phyloP scores from a whole-genome alignment of 2,113 vertebrate genomes.

The Antigone vipio region DNA sequence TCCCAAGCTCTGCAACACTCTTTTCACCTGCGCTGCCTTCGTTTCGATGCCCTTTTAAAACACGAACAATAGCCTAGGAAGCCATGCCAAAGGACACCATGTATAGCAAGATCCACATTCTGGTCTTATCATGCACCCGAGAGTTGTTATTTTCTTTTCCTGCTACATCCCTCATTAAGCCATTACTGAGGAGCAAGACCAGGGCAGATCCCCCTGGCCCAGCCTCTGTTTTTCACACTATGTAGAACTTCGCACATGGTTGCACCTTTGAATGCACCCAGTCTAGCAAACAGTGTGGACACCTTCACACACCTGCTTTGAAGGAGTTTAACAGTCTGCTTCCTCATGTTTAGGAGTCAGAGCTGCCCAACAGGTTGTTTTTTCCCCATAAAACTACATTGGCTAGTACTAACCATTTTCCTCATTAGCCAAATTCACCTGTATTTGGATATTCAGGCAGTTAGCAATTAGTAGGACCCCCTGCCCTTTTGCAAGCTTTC shows the following conservation, averaged over 20 bases:
- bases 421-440: background rate
- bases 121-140: background rate
- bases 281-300: background rate
- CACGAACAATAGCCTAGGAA: background rate
- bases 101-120: accelerated
- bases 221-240: background rate
- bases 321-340: background rate
- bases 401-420: background rate
- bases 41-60: background rate
- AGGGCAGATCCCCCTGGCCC: background rate
- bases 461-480: background rate
- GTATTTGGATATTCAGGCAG: background rate
- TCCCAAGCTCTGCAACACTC: background rate
- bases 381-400: background rate
- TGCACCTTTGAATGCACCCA: background rate
- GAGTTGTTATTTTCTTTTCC: background rate
- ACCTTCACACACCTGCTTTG: background rate
- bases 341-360: background rate
- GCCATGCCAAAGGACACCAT: background rate
- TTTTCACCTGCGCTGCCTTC: background rate
- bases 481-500: background rate
- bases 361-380: background rate
- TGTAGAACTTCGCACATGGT: background rate
- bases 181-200: background rate
- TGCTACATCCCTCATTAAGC: background rate